phyloP scores from a whole-genome alignment of 2,797 vertebrate genomes.

The Falco concolor region DNA sequence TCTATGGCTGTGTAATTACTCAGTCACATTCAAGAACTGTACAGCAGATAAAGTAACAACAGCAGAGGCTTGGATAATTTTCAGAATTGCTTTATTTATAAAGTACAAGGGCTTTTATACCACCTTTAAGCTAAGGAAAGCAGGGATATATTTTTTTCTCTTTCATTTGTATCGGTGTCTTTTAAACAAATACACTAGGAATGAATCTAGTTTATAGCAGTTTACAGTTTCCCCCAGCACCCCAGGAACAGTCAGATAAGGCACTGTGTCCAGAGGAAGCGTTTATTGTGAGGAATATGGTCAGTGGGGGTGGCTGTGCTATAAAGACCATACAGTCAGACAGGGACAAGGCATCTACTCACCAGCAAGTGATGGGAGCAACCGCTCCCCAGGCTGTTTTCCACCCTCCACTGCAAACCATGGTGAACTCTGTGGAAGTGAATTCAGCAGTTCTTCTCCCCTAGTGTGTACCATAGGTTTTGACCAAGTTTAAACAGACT shows the following conservation, averaged over 20 bases:
- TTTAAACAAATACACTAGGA: not conserved
- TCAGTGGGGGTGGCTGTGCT: not conserved
- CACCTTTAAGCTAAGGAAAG: not conserved
- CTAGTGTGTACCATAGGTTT: accelerated
- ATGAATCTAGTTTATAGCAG: not conserved
- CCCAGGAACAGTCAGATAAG: not conserved
- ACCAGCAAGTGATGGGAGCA: not conserved
- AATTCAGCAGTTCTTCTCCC: not conserved
- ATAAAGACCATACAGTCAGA: not conserved
- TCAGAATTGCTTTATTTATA: not conserved
- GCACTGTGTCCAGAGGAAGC: not conserved
- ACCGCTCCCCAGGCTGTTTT: accelerated
- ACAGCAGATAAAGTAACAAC: not conserved
- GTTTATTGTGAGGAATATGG: not conserved
- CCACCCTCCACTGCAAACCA: not conserved
- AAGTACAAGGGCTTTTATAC: not conserved
- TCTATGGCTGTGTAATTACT: not conserved
- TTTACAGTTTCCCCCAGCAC: not conserved
- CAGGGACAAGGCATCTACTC: not conserved
- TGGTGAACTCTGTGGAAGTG: not conserved
- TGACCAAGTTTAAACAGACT: not conserved
- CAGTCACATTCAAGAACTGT: not conserved
- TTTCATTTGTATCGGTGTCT: not conserved
- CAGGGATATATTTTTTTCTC: not conserved
- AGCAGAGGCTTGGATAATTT: not conserved